Conservation (phyloP, 2,888 invertebrate genomes). For the Scrobipalpa atriplicella region DNA sequence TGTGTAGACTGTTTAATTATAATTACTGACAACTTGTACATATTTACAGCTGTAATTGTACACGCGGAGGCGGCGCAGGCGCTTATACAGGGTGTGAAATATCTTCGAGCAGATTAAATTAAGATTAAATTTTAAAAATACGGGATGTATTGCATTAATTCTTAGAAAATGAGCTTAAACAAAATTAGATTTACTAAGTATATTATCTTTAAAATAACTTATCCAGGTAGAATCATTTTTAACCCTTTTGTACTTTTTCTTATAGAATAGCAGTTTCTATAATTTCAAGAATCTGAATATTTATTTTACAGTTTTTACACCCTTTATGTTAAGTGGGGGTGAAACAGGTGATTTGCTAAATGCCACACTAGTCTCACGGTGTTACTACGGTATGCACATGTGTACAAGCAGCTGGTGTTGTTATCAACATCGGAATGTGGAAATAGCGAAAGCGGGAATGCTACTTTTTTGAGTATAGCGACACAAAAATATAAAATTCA, state of each 20-base stretch:
- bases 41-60: slow-evolving; percentile 9
- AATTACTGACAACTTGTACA: slow-evolving; percentile 3
- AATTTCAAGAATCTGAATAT: background rate
- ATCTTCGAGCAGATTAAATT: too few species aligned
- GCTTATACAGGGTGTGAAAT: background rate
- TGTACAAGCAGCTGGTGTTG: background rate
- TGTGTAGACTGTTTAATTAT: background rate
- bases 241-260: too few species aligned
- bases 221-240: too few species aligned
- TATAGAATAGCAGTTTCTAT: too few species aligned
- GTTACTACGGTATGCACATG: slow-evolving; percentile 3
- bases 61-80: background rate
- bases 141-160: too few species aligned
- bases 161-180: too few species aligned
- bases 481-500: background rate
- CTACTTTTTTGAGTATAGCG: background rate
- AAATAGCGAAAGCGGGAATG: slow-evolving; percentile 2
- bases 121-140: too few species aligned
- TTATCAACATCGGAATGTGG: background rate
- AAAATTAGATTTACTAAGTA: too few species aligned
- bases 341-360: slow-evolving; percentile 14
- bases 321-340: background rate
- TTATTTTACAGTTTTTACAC: background rate
- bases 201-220: too few species aligned
- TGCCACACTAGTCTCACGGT: slow-evolving; percentile 22